Evolutionary conservation across 1,140 invertebrate genomes (phyloP).

Genomic region (Pachypeltis micranthus): DNA sequence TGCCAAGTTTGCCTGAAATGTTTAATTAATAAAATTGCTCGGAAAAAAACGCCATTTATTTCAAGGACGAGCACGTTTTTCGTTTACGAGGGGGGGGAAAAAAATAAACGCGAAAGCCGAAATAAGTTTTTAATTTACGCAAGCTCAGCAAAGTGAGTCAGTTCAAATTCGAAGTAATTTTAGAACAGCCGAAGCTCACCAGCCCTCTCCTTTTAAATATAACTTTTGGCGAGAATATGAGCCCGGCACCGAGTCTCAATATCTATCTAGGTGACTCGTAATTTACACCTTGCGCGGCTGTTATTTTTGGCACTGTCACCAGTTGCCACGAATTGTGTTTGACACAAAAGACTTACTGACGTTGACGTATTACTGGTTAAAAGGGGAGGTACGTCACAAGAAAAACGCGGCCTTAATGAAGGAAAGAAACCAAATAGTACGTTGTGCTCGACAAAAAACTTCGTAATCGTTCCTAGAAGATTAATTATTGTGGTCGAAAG

Average conservation of each 20-base stretch:
- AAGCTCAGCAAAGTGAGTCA: background rate
- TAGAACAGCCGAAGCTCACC: background rate
- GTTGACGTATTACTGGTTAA: no score
- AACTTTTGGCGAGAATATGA: background rate
- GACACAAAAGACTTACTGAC: no score
- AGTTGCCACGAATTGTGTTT: no score
- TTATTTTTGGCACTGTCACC: background rate
- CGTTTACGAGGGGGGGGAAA: background rate
- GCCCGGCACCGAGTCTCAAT: background rate
- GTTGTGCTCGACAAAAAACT: background rate
- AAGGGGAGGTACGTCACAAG: no score
- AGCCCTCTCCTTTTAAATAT: background rate
- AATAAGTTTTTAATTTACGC: background rate
- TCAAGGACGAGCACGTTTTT: background rate
- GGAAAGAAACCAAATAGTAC: background rate
- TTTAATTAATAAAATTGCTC: background rate
- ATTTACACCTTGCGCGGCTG: background rate
- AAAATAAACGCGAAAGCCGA: background rate
- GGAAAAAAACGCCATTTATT: background rate
- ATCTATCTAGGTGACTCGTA: constrained; percentile 1
- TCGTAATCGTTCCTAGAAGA: background rate
- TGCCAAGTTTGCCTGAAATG: background rate
- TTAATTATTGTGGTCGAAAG: no score
- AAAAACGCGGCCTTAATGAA: background rate
- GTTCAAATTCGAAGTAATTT: background rate